Conservation (phyloP, 2,113 vertebrate genomes). For the Osmerus mordax region DNA sequence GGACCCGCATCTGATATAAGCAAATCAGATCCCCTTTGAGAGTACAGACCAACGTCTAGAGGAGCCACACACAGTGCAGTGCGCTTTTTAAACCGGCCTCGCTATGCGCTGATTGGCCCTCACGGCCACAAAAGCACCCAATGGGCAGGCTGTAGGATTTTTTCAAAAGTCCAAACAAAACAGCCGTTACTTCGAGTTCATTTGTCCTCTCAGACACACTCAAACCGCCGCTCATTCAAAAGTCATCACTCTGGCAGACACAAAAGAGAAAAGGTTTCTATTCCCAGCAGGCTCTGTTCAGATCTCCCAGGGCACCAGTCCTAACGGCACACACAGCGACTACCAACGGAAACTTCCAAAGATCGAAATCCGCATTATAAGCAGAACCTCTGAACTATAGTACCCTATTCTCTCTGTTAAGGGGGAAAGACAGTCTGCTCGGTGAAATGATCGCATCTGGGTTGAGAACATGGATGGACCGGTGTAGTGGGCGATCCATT, state of each 20-base stretch:
- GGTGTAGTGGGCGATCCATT: too few relatives aligned
- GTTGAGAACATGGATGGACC: too few relatives aligned
- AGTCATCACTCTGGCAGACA: constrained; percentile 39
- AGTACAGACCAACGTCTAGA: constrained; percentile 42
- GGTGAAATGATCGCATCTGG: too few relatives aligned
- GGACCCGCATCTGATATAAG: constrained; percentile 30
- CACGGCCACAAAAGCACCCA: constrained; percentile 8
- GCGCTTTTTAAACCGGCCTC: constrained; percentile 18
- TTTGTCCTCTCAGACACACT: constrained; percentile 10
- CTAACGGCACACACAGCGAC: constrained; percentile 51
- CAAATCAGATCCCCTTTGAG: constrained; percentile 40
- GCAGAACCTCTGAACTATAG: too few relatives aligned
- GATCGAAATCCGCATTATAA: too few relatives aligned
- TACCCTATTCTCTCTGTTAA: too few relatives aligned
- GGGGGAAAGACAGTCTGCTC: too few relatives aligned
- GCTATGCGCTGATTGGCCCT: constrained; percentile 7
- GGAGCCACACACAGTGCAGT: constrained; percentile 42
- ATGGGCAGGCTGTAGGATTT: constrained; percentile 34
- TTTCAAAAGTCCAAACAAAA: constrained; percentile 37
- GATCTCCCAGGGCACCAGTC: constrained; percentile 39
- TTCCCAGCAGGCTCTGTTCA: constrained; percentile 54
- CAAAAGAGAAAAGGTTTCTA: constrained; percentile 56
- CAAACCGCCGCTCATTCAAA: constrained; percentile 41
- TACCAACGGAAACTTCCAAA: constrained; percentile 47
- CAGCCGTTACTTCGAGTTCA: constrained; percentile 14